phyloP scores from a whole-genome alignment of 2,888 invertebrate genomes.

The Stenolophus ochropezus region DNA sequence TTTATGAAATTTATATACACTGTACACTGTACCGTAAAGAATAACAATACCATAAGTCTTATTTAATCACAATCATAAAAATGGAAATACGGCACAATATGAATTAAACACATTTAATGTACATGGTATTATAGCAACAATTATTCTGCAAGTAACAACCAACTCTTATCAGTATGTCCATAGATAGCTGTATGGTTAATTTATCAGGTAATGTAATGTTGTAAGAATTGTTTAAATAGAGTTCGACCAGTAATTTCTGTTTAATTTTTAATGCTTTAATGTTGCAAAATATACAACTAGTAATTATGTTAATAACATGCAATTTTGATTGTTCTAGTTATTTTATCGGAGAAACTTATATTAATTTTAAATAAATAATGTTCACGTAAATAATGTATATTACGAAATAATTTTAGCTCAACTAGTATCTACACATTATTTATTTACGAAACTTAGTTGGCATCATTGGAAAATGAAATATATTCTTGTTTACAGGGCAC shows the following conservation, averaged over 20 bases:
- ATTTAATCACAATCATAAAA: too few relatives aligned
- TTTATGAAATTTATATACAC: too few relatives aligned
- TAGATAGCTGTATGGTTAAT: background rate
- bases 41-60: too few relatives aligned
- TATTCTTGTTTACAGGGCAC: background rate
- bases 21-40: too few relatives aligned
- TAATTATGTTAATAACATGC: background rate
- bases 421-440: background rate
- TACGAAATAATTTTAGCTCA: background rate
- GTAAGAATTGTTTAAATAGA: too few relatives aligned
- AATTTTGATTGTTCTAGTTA: background rate
- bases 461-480: too few relatives aligned
- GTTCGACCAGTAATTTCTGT: background rate
- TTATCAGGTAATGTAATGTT: background rate
- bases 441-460: background rate
- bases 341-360: background rate
- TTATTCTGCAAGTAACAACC: background rate
- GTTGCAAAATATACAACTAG: background rate
- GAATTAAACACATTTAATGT: too few relatives aligned
- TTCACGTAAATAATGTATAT: background rate
- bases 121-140: background rate
- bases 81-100: too few relatives aligned
- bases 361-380: constrained; percentile 12
- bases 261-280: constrained; percentile 3
- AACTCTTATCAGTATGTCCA: background rate